Evolutionary conservation across 2,888 invertebrate genomes (phyloP).

Genomic region (Actias luna): DNA sequence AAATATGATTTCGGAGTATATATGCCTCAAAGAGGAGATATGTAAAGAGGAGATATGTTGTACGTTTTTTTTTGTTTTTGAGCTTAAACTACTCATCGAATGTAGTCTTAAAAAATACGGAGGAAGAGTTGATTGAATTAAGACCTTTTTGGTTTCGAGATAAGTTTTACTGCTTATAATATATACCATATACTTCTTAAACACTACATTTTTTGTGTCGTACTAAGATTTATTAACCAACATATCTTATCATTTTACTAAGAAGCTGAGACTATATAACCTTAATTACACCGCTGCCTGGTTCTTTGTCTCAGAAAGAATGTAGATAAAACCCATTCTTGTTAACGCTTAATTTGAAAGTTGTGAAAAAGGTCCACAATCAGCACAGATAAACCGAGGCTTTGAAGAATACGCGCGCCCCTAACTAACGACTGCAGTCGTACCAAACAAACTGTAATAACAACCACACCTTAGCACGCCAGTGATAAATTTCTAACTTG

Average conservation of each 20-base stretch:
- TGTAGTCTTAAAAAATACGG: no score
- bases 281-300: constrained; percentile 7
- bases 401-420: constrained; percentile 44
- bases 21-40: no score
- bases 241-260: not conserved
- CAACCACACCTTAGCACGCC: constrained; percentile 62
- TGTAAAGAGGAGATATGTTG: no score
- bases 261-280: not conserved
- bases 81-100: no score
- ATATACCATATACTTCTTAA: not conserved
- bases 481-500: constrained; percentile 55
- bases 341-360: constrained; percentile 32
- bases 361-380: constrained; percentile 36
- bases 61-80: no score
- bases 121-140: no score
- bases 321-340: constrained; percentile 6
- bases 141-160: no score
- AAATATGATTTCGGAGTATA: no score
- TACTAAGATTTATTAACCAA: not conserved
- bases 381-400: constrained; percentile 37
- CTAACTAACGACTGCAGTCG: constrained; percentile 54
- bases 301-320: constrained; percentile 3
- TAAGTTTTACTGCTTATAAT: no score
- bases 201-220: not conserved
- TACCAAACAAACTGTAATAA: constrained; percentile 68